Percentiles rank a stretch among this genome's conserved stretches.
Evolutionary conservation across 2,888 invertebrate species (phyloP).

Genomic region (Nephrotoma guestfalica): DNA sequence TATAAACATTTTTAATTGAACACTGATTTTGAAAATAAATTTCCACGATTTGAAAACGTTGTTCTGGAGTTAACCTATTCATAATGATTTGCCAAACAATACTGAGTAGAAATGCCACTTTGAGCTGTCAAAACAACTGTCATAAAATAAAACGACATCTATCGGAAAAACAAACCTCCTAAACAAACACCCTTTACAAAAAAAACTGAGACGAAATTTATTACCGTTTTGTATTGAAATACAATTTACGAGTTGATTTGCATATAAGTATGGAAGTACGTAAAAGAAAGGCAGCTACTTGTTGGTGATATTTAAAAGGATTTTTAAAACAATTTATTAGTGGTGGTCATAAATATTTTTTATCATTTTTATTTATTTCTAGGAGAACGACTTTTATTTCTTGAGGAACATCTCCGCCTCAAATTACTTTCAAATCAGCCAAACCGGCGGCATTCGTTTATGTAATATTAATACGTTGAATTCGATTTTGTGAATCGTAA

Average conservation of each 20-base stretch:
- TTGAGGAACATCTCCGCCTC: background rate
- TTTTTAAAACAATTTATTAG: conserved; percentile 6
- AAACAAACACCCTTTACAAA: too few species aligned
- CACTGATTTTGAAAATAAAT: too few species aligned
- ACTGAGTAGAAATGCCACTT: too few species aligned
- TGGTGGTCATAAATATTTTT: background rate
- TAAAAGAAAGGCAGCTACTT: background rate
- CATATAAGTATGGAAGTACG: background rate
- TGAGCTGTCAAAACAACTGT: too few species aligned
- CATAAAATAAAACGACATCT: too few species aligned
- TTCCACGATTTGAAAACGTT: too few species aligned
- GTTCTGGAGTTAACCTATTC: too few species aligned
- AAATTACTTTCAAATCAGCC: background rate
- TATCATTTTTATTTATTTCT: background rate
- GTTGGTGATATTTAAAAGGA: background rate
- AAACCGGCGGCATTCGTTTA: background rate
- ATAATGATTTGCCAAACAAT: too few species aligned
- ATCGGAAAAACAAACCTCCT: too few species aligned
- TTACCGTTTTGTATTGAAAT: background rate
- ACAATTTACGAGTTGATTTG: background rate
- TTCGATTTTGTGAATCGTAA: background rate
- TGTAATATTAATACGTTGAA: background rate
- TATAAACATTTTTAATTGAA: too few species aligned
- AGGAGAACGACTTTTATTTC: background rate
- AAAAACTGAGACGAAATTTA: background rate